phyloP scores from a whole-genome alignment of 2,797 vertebrate species.

The Anguilla marmorata region DNA sequence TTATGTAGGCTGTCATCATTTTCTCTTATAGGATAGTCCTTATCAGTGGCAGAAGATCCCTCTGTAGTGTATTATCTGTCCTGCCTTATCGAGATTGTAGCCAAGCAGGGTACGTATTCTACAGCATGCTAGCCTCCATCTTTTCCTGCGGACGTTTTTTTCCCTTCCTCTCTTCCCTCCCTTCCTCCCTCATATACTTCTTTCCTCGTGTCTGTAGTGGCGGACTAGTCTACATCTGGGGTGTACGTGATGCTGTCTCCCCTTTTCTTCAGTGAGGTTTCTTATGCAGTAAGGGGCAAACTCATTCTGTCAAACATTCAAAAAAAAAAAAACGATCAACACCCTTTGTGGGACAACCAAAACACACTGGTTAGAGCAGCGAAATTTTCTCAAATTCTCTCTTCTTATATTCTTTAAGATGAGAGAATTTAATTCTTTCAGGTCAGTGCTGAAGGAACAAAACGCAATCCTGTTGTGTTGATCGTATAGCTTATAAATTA shows the following conservation, averaged over 20 bases:
- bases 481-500: not conserved
- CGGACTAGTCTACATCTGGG: not conserved
- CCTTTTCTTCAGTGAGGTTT: slow-evolving; percentile 48
- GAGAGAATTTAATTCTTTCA: not conserved
- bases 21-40: slow-evolving; percentile 99
- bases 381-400: too few relatives aligned
- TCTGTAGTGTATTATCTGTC: slow-evolving; percentile 99
- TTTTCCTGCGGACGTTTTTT: slow-evolving; percentile 38
- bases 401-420: not conserved
- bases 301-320: not conserved
- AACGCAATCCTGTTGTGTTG: not conserved
- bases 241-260: slow-evolving; percentile 15
- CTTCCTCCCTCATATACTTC: slow-evolving; percentile 12
- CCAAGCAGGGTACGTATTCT: slow-evolving; percentile 95
- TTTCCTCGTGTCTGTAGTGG: slow-evolving; percentile 36
- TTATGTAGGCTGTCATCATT: slow-evolving; percentile 76
- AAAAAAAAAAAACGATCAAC: not conserved
- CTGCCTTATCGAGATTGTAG: slow-evolving; percentile 98
- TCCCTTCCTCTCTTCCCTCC: slow-evolving; percentile 51
- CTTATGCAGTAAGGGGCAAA: not conserved
- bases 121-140: slow-evolving; percentile 71
- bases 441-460: not conserved
- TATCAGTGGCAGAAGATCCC: slow-evolving; percentile 99
- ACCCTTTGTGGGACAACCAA: not conserved
- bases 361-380: not conserved